Evolutionary conservation across 1,140 invertebrate species (phyloP), one percentile per base, ranked within the genome.

Genomic region (Antheraea pernyi): DNA sequence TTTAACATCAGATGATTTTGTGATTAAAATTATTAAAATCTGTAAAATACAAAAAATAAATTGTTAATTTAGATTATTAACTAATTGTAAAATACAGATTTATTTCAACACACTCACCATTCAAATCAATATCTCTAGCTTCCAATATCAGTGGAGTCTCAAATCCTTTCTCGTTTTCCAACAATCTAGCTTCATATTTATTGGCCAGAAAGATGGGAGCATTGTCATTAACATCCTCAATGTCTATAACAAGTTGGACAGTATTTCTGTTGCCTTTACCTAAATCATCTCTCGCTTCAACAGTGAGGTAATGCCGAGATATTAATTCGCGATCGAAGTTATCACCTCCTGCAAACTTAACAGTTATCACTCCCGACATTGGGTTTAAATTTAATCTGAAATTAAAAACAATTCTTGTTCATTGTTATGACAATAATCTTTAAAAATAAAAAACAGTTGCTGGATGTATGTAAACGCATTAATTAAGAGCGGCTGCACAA

Each of bases 141-240:
- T 98, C 96, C 48, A 98, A 93, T 30, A 95, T 90, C 0, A 98
- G 81, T 0, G 96, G 95, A 18, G 94, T 95, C 79, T 97, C 96
- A 83, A 98, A 98, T 60, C 96, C 92, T 0, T 89, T 72, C 80
- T 96, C 94, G 82, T 98, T 98, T 86, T 99, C 98, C 65, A 96
- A 81, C 0, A 99, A 80, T 59, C 97, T 94, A 0, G 96, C 96
- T 87, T 98, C 97, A 80, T 98, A 98, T 77, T 95, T 95, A 53
- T 94, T 95, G 73, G 97, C 96, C 0, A 96, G 83, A 81, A 98
- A 98, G 68, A 96, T 93, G 0, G 97, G 97, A 0, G 96, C 93
- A 83, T 98, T 98, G 83, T 98, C 97, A 82, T 98, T 98, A 0
- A 97, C 95, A 89, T 99, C 98, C 81, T 97, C 95, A 59, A 98